Percentiles rank a stretch among this genome's conserved stretches.
Conservation (phyloP, 1,140 invertebrate genomes). For the Macrobrachium nipponense region DNA sequence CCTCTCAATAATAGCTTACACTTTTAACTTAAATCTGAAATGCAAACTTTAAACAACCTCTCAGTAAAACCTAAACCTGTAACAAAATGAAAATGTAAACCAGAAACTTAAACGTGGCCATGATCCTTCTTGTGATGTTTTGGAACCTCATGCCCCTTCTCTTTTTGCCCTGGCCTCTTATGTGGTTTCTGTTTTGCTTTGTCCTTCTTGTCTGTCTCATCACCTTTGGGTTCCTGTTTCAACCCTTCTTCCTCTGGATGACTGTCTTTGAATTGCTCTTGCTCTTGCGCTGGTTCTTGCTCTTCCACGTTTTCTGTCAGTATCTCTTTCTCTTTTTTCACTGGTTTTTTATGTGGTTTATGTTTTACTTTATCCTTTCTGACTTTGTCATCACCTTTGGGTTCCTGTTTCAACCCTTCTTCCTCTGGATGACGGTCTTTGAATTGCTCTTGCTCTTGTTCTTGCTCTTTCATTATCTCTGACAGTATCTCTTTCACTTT, state of each 20-base stretch:
- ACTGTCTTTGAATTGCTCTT: not conserved
- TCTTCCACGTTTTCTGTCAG: not conserved
- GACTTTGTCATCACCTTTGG: not conserved
- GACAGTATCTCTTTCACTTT: not conserved
- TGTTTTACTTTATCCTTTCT: not conserved
- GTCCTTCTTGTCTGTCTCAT: not conserved
- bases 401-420: not conserved
- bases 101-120: no score
- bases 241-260: not conserved
- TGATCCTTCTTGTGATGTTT: no score
- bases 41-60: no score
- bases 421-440: no score
- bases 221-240: not conserved
- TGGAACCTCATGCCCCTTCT: not conserved
- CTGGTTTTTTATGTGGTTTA: not conserved
- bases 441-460: not conserved
- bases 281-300: not conserved
- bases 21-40: no score
- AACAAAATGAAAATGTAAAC: no score
- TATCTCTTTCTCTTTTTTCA: conserved; percentile 20
- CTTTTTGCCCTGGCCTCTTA: not conserved
- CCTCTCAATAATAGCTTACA: no score
- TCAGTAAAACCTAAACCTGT: no score
- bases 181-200: not conserved
- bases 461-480: not conserved